phyloP scores from a whole-genome alignment of 2,888 invertebrate species.

The Temnothorax rugatulus region DNA sequence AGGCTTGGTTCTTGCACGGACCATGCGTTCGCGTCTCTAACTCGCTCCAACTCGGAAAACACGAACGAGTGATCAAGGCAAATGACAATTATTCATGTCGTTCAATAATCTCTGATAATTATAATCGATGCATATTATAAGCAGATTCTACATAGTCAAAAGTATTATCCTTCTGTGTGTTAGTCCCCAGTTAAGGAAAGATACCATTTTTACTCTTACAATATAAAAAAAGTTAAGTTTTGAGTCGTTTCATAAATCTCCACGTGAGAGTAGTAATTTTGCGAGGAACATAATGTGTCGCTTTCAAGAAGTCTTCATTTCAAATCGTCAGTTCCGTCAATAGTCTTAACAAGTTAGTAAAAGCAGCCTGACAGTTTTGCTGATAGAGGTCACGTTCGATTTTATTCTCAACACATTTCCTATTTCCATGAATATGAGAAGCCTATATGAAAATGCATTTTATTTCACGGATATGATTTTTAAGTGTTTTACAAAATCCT shows the following conservation, averaged over 20 bases:
- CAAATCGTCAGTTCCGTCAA: slow-evolving; percentile 3
- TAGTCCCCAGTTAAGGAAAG: not conserved
- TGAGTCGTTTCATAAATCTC: not conserved
- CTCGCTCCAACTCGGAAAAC: not conserved
- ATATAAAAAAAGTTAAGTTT: not conserved
- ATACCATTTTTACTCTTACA: not conserved
- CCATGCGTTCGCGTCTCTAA: not conserved
- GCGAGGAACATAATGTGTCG: not conserved
- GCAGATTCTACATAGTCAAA: not conserved
- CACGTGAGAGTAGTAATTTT: not conserved
- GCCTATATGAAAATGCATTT: not conserved
- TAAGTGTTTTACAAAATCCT: not conserved
- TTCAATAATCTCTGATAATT: slow-evolving; percentile 15
- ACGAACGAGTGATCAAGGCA: not conserved
- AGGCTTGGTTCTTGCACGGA: slow-evolving; percentile 6
- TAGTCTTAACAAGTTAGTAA: slow-evolving; percentile 6
- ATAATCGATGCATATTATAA: not conserved
- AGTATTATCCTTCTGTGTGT: not conserved
- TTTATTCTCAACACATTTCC: not conserved
- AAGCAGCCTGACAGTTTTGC: not conserved
- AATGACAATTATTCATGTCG: slow-evolving; percentile 6
- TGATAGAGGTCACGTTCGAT: not conserved
- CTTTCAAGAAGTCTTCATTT: not conserved
- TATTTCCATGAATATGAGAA: not conserved
- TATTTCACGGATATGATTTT: not conserved